Percentiles rank a stretch among this genome's conserved stretches.
Conservation (phyloP, 2,113 vertebrate genomes). For the Embiotoca jacksoni region DNA sequence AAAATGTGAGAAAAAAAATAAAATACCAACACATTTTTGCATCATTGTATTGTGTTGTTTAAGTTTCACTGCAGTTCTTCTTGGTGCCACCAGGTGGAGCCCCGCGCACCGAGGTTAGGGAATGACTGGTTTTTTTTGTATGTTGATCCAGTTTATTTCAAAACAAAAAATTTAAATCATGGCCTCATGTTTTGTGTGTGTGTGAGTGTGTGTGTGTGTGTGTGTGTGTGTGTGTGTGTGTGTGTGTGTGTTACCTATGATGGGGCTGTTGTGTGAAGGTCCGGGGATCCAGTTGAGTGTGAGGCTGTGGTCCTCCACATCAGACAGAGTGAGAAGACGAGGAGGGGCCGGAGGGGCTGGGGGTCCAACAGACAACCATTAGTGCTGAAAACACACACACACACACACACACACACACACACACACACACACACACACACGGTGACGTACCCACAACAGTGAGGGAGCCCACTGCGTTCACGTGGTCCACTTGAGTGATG, state of each 20-base stretch:
- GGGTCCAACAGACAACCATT: conserved; percentile 7
- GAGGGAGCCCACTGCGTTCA: conserved; percentile 81
- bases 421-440: conserved; percentile 27
- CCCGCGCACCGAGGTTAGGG: no score
- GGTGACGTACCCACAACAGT: conserved; percentile 84
- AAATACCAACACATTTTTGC: no score
- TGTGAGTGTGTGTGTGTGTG: conserved; percentile 30
- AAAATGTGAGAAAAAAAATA: no score
- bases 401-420: conserved; percentile 19
- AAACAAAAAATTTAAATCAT: no score
- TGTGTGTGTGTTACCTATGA: conserved; percentile 44
- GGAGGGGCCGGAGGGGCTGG: conserved; percentile 81
- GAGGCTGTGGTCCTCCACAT: conserved; percentile 48
- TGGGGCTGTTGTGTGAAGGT: conserved; percentile 83
- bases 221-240: not conserved
- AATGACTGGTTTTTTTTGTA: no score
- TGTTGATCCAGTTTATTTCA: no score
- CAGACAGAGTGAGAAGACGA: conserved; percentile 63
- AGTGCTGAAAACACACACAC: not conserved
- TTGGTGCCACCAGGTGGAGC: no score
- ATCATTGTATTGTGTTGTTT: no score
- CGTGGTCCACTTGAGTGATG: conserved; percentile 81
- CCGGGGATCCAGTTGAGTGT: conserved; percentile 83
- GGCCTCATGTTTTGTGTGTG: not conserved
- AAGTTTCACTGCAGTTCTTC: no score